phyloP scores from a whole-genome alignment of 1,140 invertebrate genomes.

The Aethina tumida region DNA sequence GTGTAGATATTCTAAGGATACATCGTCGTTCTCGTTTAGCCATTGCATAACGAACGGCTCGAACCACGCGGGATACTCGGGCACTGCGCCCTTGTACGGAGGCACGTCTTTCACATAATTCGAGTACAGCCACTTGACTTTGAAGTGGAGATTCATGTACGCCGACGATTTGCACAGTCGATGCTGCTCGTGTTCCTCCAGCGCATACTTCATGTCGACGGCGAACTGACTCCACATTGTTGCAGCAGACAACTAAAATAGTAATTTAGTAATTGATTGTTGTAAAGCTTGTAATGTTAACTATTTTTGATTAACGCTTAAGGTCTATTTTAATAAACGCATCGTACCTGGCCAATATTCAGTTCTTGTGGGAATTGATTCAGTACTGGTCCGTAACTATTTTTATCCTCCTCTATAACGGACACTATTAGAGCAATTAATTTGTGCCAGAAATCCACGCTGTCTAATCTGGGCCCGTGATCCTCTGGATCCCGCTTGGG shows the following conservation, averaged over 20 bases:
- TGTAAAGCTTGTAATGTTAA: neutral
- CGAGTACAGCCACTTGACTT: constrained; percentile 97
- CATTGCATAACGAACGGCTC: constrained; percentile 99
- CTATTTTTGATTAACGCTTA: neutral
- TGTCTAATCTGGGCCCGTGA: constrained; percentile 79
- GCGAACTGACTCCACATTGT: constrained; percentile 97
- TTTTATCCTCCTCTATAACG: constrained; percentile 97
- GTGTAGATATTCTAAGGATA: constrained; percentile 96
- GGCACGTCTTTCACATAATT: constrained; percentile 98
- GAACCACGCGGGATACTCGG: constrained; percentile 98
- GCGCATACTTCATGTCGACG: constrained; percentile 94
- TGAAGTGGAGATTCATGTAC: constrained; percentile 99
- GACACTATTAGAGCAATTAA: constrained; percentile 95
- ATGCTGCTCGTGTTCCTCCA: constrained; percentile 96
- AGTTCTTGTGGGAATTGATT: constrained; percentile 94
- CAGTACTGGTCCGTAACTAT: constrained; percentile 95
- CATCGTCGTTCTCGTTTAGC: constrained; percentile 99
- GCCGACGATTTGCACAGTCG: constrained; percentile 93
- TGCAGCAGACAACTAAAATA: constrained; percentile 78
- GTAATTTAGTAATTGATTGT: constrained; percentile 2
- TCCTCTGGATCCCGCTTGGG: constrained; percentile 79
- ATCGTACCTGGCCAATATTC: constrained; percentile 75
- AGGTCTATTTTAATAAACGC: constrained; percentile 1
- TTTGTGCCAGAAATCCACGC: constrained; percentile 98
- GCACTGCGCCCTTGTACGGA: constrained; percentile 87